phyloP scores from a whole-genome alignment of 1,140 invertebrate species.

The Ostrea edulis region DNA sequence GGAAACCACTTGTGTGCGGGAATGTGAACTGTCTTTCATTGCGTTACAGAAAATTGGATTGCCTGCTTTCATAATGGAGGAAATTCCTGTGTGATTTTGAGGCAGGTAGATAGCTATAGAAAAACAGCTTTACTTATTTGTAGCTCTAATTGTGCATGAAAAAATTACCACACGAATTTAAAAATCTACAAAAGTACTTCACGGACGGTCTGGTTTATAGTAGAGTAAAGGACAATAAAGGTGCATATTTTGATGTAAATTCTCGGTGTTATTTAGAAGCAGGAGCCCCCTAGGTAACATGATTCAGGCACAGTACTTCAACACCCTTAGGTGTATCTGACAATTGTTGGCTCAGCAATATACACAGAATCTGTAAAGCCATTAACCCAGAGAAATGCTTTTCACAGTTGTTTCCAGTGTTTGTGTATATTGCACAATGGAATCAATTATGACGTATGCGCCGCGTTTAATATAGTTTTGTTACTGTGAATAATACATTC shows the following conservation, averaged over 20 bases:
- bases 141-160: not conserved
- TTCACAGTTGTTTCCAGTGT: constrained; percentile 5
- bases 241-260: too few relatives aligned
- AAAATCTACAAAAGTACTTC: not conserved
- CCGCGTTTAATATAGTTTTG: not conserved
- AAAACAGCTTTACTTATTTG: not conserved
- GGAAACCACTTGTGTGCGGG: not conserved
- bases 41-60: constrained; percentile 2
- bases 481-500: not conserved
- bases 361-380: not conserved
- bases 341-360: constrained; percentile 1
- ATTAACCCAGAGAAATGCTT: not conserved
- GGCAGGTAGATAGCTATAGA: not conserved
- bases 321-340: not conserved
- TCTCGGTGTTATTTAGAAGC: too few relatives aligned
- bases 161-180: not conserved
- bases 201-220: not conserved
- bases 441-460: not conserved
- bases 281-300: not conserved
- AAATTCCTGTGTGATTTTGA: not conserved
- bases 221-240: not conserved
- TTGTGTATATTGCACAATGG: not conserved
- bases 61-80: not conserved
- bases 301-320: not conserved
- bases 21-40: not conserved